Evolutionary conservation across 2,888 invertebrate species (phyloP).

Genomic region (Chamaedrilus cognettii): DNA sequence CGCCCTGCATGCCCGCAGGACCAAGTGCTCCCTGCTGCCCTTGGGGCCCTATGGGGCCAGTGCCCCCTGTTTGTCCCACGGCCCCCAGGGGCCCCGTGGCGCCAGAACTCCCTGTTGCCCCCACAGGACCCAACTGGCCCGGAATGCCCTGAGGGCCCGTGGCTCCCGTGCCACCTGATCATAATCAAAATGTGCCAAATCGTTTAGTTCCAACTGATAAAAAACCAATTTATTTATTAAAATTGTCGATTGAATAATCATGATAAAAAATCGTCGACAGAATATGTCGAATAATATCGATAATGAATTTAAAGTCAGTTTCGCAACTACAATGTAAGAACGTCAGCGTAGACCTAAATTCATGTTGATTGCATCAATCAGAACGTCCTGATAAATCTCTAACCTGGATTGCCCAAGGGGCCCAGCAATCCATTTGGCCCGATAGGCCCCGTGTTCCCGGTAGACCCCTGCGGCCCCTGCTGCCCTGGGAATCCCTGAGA

Average conservation of each 20-base stretch:
- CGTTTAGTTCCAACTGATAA: no score
- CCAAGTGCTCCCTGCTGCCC: constrained; percentile 27
- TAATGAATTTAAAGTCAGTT: no score
- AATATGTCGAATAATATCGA: no score
- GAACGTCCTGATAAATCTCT: no score
- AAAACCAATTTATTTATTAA: no score
- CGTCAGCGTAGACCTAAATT: no score
- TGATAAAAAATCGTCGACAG: no score
- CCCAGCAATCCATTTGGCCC: constrained; percentile 24
- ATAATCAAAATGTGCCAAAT: not conserved
- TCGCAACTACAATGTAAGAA: no score
- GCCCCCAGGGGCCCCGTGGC: constrained; percentile 23
- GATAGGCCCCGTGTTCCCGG: constrained; percentile 22
- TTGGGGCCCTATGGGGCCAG: constrained; percentile 24
- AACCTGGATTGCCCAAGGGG: no score
- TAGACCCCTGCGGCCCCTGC: constrained; percentile 14
- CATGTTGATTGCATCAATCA: no score
- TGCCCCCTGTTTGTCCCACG: constrained; percentile 27
- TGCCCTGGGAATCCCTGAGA: constrained; percentile 3
- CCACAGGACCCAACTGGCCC: constrained; percentile 26
- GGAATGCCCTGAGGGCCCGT: constrained; percentile 23
- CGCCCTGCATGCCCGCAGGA: no score
- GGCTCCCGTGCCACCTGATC: constrained; percentile 19
- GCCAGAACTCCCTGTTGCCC: constrained; percentile 28
- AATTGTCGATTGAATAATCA: no score